Evolutionary conservation across 2,113 vertebrate genomes (phyloP), one percentile per base, ranked within the genome.

Genomic region (Atractosteus spatula): DNA sequence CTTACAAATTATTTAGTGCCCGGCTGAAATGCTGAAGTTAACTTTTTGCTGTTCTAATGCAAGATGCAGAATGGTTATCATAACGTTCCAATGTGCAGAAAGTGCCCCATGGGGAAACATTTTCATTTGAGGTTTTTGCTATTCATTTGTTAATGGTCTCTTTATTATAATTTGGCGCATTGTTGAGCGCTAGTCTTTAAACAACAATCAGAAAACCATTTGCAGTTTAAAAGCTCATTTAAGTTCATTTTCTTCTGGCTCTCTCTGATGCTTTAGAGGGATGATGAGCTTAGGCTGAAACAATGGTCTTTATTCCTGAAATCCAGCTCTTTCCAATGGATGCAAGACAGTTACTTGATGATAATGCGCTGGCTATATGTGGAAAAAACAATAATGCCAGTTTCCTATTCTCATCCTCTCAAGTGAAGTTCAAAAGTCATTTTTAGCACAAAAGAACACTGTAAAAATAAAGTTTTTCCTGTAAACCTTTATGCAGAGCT

Each of bases 381-480:
- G 16, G 66, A 43, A 68, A 44, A 59, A 54, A 70, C 64, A 65
- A 29, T 29, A 74, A 66, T 71, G 76, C 76, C 70, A 74, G 68
- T 75, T 68, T 72, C 73, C 55, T 41, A 29, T 68, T 75, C 77
- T 67, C 75, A 67, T 75, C 69, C 41, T 47, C 57, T 71, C 69
- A 71, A 69, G 66, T 70, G 66, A 68, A 76, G 72, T 69, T 78
- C 55, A 74, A 67, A 78, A 70, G 72, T 74, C 66, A 68, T 78
- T 76, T 76, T 76, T 62, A 55, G n/a, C 7, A 16, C 54, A 59
- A 8, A 71, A n/a, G 62, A 74, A 67, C 47, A 1, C 29, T 29
- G 29, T 29, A 29, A 29, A 71, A 67, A 67, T 42, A 14, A 64
- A 7, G 16, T 29, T 29, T 29, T 29, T 29, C 29, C 29, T 29